A percentile compares a stretch with the other conserved stretches of the same genome.
These are phyloP conservation scores for Aphelocoma coerulescens DNA, from an alignment of 2,113 vertebrate genomes.

Conservation along the genomic window DNA sequence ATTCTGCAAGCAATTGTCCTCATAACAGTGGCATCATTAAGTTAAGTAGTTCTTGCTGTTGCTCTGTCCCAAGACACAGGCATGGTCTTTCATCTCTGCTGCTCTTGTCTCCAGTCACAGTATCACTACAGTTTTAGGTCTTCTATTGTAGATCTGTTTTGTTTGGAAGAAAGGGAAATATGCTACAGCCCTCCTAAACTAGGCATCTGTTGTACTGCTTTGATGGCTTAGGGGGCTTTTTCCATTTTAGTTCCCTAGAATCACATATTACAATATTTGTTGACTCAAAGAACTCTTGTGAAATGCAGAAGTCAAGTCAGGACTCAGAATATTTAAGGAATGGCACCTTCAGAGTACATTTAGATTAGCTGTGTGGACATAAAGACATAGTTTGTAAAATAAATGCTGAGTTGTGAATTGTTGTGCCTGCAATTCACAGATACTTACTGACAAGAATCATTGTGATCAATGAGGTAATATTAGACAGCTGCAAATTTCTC, in stretches of 20 bases:
- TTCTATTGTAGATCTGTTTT: not conserved
- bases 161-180: not conserved
- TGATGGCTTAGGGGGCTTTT: not conserved
- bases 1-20: not conserved
- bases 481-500: not conserved
- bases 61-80: not conserved
- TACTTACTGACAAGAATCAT: not conserved
- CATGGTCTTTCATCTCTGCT: not conserved
- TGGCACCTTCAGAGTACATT: not conserved
- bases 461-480: not conserved
- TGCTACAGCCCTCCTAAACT: not conserved
- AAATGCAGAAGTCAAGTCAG: not conserved
- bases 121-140: not conserved
- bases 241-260: not conserved
- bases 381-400: not conserved
- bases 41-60: not conserved
- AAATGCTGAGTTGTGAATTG: not conserved
- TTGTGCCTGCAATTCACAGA: not conserved
- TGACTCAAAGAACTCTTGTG: not conserved
- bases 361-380: not conserved
- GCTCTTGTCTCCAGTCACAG: not conserved
- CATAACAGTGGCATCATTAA: not conserved
- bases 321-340: not conserved
- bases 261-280: not conserved
- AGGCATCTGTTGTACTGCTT: not conserved